Conservation (phyloP, 2,113 vertebrate species). For the Misgurnus mizolepis region DNA sequence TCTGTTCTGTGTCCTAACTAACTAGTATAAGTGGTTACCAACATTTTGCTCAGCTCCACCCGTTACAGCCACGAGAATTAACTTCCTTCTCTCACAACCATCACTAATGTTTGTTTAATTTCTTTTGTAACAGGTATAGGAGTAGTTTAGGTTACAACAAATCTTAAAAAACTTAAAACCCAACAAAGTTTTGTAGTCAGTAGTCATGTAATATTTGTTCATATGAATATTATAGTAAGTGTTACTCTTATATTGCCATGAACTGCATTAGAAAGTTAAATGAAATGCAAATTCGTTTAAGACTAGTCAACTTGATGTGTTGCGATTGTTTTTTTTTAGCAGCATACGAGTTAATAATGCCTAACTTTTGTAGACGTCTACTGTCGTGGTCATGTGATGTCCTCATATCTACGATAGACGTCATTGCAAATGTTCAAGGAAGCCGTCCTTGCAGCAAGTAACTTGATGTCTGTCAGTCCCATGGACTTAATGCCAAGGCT, state of each 20-base stretch:
- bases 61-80: background rate
- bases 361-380: background rate
- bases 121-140: background rate
- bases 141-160: background rate
- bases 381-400: background rate
- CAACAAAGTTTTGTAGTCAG: background rate
- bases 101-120: background rate
- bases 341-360: background rate
- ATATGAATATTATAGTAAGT: background rate
- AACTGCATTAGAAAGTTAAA: background rate
- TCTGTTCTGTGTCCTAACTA: slow-evolving; percentile 4
- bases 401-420: background rate
- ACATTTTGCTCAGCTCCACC: background rate
- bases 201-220: background rate
- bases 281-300: background rate
- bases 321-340: background rate
- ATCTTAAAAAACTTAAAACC: no score
- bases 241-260: background rate
- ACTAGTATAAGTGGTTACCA: background rate
- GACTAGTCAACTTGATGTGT: background rate
- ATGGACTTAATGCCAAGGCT: background rate
- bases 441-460: slow-evolving; percentile 15
- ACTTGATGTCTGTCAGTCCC: slow-evolving; percentile 7
- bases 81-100: slow-evolving; percentile 8
- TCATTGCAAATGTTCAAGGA: slow-evolving; percentile 13